A percentile compares a stretch with the other conserved stretches of the same genome.
phyloP scores from a whole-genome alignment of 2,797 vertebrate genomes.

The Smutsia gigantea region DNA sequence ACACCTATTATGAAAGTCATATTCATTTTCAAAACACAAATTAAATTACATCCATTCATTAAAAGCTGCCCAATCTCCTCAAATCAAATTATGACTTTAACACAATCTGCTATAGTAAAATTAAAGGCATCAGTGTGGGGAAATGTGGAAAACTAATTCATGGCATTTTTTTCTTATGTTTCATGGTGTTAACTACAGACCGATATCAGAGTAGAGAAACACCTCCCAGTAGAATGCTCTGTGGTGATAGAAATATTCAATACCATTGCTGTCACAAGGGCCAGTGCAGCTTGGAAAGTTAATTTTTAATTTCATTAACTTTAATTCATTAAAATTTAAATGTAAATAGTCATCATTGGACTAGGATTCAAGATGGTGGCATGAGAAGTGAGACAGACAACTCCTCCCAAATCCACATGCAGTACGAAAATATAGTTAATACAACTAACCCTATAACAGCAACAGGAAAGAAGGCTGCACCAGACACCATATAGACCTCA shows the following conservation, averaged over 20 bases:
- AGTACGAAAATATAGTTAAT: no score
- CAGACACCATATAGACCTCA: no score
- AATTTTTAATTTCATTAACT: not conserved
- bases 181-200: not conserved
- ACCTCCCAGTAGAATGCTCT: not conserved
- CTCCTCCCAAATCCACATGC: no score
- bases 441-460: no score
- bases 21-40: not conserved
- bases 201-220: not conserved
- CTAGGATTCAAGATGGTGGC: no score
- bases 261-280: not conserved
- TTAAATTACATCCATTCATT: not conserved
- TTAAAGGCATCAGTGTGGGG: not conserved
- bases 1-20: not conserved
- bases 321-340: not conserved
- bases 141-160: not conserved
- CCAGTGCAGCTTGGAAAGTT: not conserved
- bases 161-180: not conserved
- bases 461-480: no score
- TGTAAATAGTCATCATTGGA: no score
- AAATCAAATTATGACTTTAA: not conserved
- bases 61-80: not conserved
- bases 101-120: not conserved
- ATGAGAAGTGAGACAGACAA: no score
- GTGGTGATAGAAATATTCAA: not conserved